A percentile compares a stretch with the other conserved stretches of the same genome.
Evolutionary conservation across 1,140 invertebrate species (phyloP).

Genomic region (Atta texana): DNA sequence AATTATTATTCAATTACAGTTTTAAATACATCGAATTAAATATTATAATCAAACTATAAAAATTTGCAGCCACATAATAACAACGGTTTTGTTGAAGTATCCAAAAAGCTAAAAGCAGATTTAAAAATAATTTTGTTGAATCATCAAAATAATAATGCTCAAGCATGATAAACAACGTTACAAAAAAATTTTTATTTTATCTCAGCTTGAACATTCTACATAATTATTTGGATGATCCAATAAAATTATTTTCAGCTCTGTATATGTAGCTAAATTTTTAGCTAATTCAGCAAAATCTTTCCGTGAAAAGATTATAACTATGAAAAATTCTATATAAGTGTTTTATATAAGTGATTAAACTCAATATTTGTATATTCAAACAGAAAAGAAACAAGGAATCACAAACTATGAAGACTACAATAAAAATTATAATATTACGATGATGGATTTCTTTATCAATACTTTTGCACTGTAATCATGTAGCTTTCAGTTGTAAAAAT

Average conservation of each 20-base stretch:
- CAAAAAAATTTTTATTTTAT: too few relatives aligned
- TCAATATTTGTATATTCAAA: not conserved
- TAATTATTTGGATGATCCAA: too few relatives aligned
- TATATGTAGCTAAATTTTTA: too few relatives aligned
- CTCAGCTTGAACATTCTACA: too few relatives aligned
- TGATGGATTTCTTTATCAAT: not conserved
- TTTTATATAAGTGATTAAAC: not conserved
- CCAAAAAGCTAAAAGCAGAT: too few relatives aligned
- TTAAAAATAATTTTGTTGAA: too few relatives aligned
- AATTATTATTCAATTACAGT: not conserved
- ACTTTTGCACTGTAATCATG: constrained; percentile 15
- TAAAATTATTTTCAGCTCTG: too few relatives aligned
- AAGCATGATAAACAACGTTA: too few relatives aligned
- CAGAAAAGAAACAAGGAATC: not conserved
- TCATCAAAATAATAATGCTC: too few relatives aligned
- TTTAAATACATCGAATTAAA: not conserved
- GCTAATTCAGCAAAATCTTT: too few relatives aligned
- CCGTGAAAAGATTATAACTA: not conserved
- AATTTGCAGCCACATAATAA: too few relatives aligned
- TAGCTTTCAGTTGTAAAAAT: constrained; percentile 8
- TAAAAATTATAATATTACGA: constrained; percentile 35
- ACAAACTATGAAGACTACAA: not conserved
- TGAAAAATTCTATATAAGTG: not conserved
- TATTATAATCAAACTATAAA: not conserved
- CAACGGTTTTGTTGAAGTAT: too few relatives aligned